Evolutionary conservation across 2,113 vertebrate species (phyloP).

Genomic region (Tychaedon coryphoeus): DNA sequence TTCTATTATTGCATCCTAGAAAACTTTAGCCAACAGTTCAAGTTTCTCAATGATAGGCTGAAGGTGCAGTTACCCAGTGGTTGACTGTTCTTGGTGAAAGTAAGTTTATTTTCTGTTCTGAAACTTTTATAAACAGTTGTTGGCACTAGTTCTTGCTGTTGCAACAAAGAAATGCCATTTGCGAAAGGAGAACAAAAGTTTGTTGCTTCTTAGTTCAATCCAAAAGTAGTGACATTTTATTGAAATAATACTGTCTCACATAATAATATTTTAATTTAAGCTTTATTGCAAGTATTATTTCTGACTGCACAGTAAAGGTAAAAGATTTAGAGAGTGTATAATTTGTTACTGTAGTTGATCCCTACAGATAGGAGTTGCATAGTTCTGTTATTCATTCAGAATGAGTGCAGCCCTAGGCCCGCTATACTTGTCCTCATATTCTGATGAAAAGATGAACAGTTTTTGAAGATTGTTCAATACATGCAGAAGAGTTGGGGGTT

Average conservation of each 20-base stretch:
- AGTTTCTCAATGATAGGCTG: background rate
- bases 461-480: background rate
- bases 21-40: slow-evolving; percentile 15
- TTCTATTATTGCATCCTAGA: slow-evolving; percentile 20
- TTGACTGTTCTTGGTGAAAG: background rate
- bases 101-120: background rate
- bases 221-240: background rate
- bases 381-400: background rate
- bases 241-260: background rate
- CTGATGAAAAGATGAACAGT: background rate
- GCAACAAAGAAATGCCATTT: background rate
- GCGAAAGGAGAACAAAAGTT: background rate
- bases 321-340: background rate
- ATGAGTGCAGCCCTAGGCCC: background rate
- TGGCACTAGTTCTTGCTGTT: background rate
- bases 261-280: background rate
- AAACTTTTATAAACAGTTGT: background rate
- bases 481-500: background rate
- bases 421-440: background rate
- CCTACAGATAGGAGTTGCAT: background rate
- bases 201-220: background rate
- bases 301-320: background rate
- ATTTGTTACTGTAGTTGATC: background rate
- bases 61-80: background rate
- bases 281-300: background rate